These are phyloP conservation scores for Oryzias celebensis DNA, from an alignment of 2,113 vertebrate species.

Conservation along the genomic window DNA sequence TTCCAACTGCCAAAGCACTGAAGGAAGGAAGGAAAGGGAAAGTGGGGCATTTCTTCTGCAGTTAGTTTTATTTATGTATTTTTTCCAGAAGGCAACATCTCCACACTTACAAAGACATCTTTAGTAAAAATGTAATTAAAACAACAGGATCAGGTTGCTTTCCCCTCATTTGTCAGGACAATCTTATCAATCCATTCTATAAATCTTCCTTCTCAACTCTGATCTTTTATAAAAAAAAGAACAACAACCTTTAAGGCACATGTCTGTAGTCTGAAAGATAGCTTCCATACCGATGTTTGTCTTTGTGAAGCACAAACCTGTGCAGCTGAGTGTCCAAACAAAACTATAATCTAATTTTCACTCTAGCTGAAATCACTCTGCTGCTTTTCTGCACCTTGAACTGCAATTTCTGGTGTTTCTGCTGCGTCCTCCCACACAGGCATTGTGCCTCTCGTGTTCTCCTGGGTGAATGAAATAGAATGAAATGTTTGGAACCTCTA, in stretches of 20 bases:
- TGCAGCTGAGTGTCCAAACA: too few relatives aligned
- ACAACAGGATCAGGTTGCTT: conserved; percentile 1
- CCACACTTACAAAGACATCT: conserved; percentile 15
- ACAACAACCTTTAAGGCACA: too few relatives aligned
- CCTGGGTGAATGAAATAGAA: not conserved
- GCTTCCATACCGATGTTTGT: too few relatives aligned
- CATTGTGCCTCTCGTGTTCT: conserved; percentile 2
- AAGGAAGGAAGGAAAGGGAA: conserved; percentile 19
- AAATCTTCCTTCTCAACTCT: too few relatives aligned
- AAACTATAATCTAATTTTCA: not conserved
- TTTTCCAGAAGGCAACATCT: conserved; percentile 22
- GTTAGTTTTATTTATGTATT: not conserved
- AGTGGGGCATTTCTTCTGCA: conserved; percentile 30
- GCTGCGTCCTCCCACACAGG: conserved; percentile 15
- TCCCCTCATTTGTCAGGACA: too few relatives aligned
- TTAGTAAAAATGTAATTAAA: conserved; percentile 11
- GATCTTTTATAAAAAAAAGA: too few relatives aligned
- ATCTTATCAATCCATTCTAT: too few relatives aligned
- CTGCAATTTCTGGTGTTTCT: conserved; percentile 9
- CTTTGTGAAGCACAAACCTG: too few relatives aligned
- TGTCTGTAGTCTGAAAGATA: too few relatives aligned
- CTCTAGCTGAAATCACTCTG: not conserved
- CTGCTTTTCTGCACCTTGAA: not conserved
- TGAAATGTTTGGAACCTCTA: too few relatives aligned
- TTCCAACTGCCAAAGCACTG: conserved; percentile 5